Percentiles rank a stretch among this genome's conserved stretches.
Conservation (phyloP, 2,113 vertebrate genomes). For the Pavo muticus region DNA sequence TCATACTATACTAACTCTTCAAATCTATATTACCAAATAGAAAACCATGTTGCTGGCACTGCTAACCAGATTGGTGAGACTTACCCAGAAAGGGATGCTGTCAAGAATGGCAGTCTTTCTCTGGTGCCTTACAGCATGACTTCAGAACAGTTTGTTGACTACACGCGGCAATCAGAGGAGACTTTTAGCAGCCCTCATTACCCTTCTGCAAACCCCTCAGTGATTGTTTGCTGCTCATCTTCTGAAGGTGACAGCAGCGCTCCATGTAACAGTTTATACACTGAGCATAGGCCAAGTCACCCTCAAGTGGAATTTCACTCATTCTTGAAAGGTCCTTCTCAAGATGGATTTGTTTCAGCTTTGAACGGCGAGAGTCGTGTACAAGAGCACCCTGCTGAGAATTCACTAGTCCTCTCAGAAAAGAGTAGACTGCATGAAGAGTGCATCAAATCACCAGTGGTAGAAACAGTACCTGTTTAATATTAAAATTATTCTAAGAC, state of each 20-base stretch:
- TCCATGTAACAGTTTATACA: conserved; percentile 82
- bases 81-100: conserved; percentile 86
- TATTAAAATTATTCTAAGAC: conserved; percentile 55
- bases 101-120: conserved; percentile 81
- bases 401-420: conserved; percentile 84
- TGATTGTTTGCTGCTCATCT: conserved; percentile 85
- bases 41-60: conserved; percentile 81
- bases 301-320: conserved; percentile 90
- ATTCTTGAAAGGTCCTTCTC: conserved; percentile 92
- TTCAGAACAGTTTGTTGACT: conserved; percentile 88
- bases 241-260: conserved; percentile 83
- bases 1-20: conserved; percentile 88
- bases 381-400: conserved; percentile 85
- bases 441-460: conserved; percentile 89
- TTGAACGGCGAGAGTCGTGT: conserved; percentile 81
- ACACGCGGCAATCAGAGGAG: conserved; percentile 82
- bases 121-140: conserved; percentile 88
- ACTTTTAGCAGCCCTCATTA: conserved; percentile 82
- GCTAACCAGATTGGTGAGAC: conserved; percentile 83
- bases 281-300: conserved; percentile 83
- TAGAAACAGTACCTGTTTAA: conserved; percentile 94
- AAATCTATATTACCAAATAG: conserved; percentile 93
- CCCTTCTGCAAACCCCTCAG: conserved; percentile 81
- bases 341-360: conserved; percentile 85
- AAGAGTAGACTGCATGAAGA: conserved; percentile 88